Conservation (phyloP, 2,113 vertebrate genomes). For the Micronycteris hirsuta region DNA sequence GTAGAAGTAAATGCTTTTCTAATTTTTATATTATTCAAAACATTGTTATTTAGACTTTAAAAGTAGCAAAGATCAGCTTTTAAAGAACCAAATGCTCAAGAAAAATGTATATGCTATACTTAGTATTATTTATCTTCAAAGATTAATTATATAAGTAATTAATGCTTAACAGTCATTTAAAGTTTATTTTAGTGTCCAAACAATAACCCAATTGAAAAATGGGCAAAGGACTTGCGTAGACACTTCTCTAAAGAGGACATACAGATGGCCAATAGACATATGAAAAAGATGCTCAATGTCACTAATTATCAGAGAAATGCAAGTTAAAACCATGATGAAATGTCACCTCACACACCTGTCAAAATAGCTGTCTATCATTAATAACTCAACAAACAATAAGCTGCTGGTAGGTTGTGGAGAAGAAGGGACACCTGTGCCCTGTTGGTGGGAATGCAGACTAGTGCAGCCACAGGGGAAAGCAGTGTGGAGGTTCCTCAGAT, state of each 20-base stretch:
- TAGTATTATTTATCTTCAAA: neutral
- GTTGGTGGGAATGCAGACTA: neutral
- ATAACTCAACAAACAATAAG: neutral
- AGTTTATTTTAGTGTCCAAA: neutral
- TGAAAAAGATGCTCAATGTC: neutral
- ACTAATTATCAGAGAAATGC: neutral
- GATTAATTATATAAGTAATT: neutral
- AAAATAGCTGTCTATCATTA: neutral
- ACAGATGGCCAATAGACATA: neutral
- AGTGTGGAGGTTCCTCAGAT: neutral
- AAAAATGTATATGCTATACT: neutral
- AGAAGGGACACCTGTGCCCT: neutral
- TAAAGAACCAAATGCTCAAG: neutral
- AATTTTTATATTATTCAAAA: neutral
- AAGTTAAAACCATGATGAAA: neutral
- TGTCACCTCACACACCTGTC: neutral
- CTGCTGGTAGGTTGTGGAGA: neutral
- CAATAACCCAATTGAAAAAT: neutral
- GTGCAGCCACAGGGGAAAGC: neutral
- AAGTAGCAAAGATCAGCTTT: neutral
- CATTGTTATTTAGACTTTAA: neutral
- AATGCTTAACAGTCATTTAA: neutral
- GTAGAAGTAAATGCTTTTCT: neutral
- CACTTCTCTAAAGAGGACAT: neutral
- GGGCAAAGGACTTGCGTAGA: neutral